phyloP scores from a whole-genome alignment of 2,888 invertebrate species.

The Entomobrya multifasciata region DNA sequence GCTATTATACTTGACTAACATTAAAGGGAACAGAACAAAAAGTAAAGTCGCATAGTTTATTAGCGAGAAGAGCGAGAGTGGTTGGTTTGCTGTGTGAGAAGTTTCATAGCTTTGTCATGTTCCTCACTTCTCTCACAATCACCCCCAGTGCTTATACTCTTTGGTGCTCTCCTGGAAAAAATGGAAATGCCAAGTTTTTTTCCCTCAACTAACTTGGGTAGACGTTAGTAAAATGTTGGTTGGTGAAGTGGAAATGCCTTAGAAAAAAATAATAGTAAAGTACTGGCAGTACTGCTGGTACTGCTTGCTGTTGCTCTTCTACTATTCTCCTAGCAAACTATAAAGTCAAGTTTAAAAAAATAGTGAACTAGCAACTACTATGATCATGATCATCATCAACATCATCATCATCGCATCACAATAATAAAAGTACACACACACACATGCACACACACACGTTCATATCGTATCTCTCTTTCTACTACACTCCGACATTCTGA shows the following conservation, averaged over 20 bases:
- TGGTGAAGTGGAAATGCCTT: slow-evolving; percentile 34
- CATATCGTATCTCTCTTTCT: neutral
- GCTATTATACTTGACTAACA: slow-evolving; percentile 31
- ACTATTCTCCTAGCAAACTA: neutral
- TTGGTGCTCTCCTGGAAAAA: neutral
- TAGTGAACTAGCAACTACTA: slow-evolving; percentile 39
- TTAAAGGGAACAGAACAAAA: slow-evolving; percentile 31
- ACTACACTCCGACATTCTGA: slow-evolving; percentile 35
- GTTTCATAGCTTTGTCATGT: no score
- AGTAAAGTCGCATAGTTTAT: slow-evolving; percentile 30
- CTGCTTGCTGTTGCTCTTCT: no score
- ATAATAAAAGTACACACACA: slow-evolving; percentile 50
- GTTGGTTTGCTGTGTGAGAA: slow-evolving; percentile 1
- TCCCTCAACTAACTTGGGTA: slow-evolving; percentile 30
- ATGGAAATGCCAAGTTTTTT: neutral
- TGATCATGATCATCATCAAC: neutral
- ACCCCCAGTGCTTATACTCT: neutral
- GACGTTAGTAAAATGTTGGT: slow-evolving; percentile 41
- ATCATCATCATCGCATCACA: no score
- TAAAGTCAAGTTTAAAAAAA: neutral
- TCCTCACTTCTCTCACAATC: neutral
- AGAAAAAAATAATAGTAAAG: slow-evolving; percentile 27
- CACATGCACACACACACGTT: slow-evolving; percentile 8
- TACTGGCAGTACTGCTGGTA: slow-evolving; percentile 47
- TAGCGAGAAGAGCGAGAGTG: slow-evolving; percentile 4